A percentile compares a stretch with the other conserved stretches of the same genome.
Conservation (phyloP, 2,888 invertebrate genomes). For the Dolomedes plantarius region DNA sequence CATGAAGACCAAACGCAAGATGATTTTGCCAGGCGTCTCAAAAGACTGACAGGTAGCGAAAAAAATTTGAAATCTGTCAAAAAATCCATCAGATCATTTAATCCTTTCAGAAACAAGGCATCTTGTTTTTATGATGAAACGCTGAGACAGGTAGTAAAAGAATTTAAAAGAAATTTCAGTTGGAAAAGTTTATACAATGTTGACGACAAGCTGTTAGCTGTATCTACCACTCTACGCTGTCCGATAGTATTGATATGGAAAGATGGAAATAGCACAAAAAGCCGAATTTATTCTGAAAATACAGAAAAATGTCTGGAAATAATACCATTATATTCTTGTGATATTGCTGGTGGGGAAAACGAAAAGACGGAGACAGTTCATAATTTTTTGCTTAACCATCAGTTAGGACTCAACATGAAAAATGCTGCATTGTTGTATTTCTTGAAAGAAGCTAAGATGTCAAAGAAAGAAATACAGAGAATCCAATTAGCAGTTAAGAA, state of each 20-base stretch:
- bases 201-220: not conserved
- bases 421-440: not conserved
- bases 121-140: slow-evolving; percentile 4
- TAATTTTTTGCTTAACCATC: not conserved
- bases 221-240: not conserved
- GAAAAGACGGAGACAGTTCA: not conserved
- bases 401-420: not conserved
- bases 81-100: not conserved
- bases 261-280: not conserved
- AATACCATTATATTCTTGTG: not conserved
- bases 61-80: not conserved
- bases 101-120: slow-evolving; percentile 2
- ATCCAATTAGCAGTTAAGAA: not conserved
- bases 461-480: not conserved
- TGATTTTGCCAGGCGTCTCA: not conserved
- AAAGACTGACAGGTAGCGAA: not conserved
- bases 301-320: not conserved
- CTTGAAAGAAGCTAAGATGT: not conserved
- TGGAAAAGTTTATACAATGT: not conserved
- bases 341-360: not conserved
- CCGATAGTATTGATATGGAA: not conserved
- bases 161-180: not conserved
- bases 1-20: too few species aligned
- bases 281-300: not conserved
- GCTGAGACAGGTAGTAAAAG: not conserved